A percentile compares a stretch with the other conserved stretches of the same genome.
Conservation (phyloP, 2,797 vertebrate species). For the Rhinoraja longicauda region DNA sequence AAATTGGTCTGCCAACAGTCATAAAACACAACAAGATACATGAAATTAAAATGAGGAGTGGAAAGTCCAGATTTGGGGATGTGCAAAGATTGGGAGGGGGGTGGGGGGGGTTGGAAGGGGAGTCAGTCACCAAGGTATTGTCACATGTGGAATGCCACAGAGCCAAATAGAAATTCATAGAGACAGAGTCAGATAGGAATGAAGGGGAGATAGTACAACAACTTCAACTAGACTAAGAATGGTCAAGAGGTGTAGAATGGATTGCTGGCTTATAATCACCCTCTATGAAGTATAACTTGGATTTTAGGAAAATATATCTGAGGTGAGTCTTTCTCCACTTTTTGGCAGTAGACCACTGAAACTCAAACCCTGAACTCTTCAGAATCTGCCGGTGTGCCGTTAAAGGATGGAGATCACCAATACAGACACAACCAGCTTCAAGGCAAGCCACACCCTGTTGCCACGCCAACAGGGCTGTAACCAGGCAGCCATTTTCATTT, state of each 20-base stretch:
- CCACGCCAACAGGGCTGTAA: not conserved
- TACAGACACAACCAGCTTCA: not conserved
- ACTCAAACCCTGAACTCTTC: not conserved
- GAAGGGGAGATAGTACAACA: not conserved
- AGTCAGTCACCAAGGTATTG: too few species aligned
- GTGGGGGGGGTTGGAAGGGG: too few species aligned
- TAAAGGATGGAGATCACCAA: not conserved
- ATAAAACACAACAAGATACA: too few species aligned
- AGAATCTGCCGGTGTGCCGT: not conserved
- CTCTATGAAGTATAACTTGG: not conserved
- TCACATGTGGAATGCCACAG: not conserved
- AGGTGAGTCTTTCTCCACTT: too few species aligned
- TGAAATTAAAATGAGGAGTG: too few species aligned
- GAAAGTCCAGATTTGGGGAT: too few species aligned
- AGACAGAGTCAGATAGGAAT: not conserved
- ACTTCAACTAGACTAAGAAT: not conserved
- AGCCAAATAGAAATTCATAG: not conserved
- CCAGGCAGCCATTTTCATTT: not conserved
- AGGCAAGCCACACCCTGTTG: not conserved
- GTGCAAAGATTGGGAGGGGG: too few species aligned
- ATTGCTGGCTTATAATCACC: not conserved
- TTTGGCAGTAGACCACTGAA: not conserved
- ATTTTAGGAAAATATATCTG: too few species aligned
- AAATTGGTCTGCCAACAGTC: too few species aligned
- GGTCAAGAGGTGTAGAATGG: not conserved